A percentile compares a stretch with the other conserved stretches of the same genome.
These are phyloP conservation scores for Natrix natrix DNA, from an alignment of 2,797 vertebrate genomes.

Conservation along the genomic window DNA sequence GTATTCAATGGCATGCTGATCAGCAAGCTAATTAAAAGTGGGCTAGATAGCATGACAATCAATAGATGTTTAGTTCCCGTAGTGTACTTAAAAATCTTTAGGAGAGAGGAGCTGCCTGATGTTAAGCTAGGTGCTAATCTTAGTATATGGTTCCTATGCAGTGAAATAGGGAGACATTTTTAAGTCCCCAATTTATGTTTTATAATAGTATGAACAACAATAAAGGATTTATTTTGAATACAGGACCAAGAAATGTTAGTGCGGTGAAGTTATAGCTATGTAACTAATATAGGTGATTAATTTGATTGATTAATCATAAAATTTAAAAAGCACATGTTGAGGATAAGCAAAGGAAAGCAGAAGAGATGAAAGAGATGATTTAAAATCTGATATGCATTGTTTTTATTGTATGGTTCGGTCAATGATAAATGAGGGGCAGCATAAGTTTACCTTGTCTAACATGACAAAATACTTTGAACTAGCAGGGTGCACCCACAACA, in stretches of 20 bases:
- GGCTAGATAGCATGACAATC: not conserved
- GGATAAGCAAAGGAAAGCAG: not conserved
- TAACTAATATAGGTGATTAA: not conserved
- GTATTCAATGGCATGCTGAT: not conserved
- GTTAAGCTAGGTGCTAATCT: not conserved
- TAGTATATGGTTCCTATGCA: not conserved
- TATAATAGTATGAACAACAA: not conserved
- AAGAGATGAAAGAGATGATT: not conserved
- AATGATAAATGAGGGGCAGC: not conserved
- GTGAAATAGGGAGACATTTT: not conserved
- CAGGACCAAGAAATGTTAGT: not conserved
- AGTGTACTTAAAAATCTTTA: not conserved
- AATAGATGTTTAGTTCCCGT: not conserved
- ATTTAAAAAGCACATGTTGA: not conserved
- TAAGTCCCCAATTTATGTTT: not conserved
- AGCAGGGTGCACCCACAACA: not conserved
- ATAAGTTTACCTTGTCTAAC: not conserved
- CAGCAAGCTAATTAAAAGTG: not conserved
- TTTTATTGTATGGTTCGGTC: not conserved
- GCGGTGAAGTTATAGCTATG: not conserved
- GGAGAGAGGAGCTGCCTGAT: not conserved
- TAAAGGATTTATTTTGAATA: not conserved
- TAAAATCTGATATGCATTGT: not conserved
- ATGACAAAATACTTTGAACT: not conserved
- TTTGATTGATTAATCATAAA: not conserved